Evolutionary conservation across 2,888 invertebrate genomes (phyloP), one percentile per base, ranked within the genome.

Genomic region (Nemapogon koenigi): DNA sequence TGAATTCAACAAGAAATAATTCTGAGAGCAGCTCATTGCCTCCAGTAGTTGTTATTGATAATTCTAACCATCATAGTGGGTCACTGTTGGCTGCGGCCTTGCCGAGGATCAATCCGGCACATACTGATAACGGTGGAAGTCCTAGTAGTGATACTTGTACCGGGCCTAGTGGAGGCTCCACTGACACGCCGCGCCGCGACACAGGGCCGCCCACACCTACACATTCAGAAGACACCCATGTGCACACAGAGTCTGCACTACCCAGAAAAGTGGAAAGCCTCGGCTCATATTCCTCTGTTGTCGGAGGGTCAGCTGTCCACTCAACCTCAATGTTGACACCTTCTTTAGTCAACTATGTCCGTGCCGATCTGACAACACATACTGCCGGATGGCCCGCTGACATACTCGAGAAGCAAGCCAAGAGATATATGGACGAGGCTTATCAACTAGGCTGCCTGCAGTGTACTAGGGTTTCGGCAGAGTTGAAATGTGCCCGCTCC

Each of bases 321-420:
- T 6, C 33, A 2, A 62, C 89, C 51, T 87, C 86, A 44, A 89
- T 90, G 73, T 81, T 91, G 58, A 91, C 91, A 57, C 91, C 92
- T 36, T 90, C 90, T 53, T 82, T 97, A 57, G 89, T 91, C 48
- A 94, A 95, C 80, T 93, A 95, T 81, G 92, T 93, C 73, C 88
- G 95, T 55, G 86, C 89, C 55, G 92, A 94, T 70, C 83, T 97
- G 57, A 92, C 94, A 46, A 85, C 88, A 53, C 97, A 97, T 70
- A 94, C 96, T 43, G 85, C 88, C 50, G 93, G 91, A 46, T 97
- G 97, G 92, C 94, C 93, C 43, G 94, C 94, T 11, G 96, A 97
- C 63, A 88, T 90, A 51, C 83, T 94, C 48, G 97, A 97, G 72
- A 92, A 92, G 82, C 95, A 96, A 94, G 91, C 95, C 48, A 89